Base-by-base conservation (phyloP, 2,888 invertebrate species). In the Blastobasis adustella region DNA sequence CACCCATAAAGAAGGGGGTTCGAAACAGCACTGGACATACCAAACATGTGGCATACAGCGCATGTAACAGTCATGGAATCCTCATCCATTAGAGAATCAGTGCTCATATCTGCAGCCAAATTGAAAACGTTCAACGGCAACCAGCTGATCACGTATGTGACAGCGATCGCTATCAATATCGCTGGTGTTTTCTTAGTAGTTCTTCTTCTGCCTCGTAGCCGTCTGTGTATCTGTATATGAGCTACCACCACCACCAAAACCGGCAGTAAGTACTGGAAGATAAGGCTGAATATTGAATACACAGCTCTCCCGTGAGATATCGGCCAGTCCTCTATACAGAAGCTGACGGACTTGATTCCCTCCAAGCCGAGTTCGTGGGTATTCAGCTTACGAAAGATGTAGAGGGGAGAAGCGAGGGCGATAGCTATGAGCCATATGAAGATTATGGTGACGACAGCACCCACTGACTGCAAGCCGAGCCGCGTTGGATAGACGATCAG, bases 1-100 rank as follows among this genome's bases (percentile, higher is more conserved):
- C 96, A 96, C 7, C 97, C 98, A 79, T 98, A 98, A 3, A 97
- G 90, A 36, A 98, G 87, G 0, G 97, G 97, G 77, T 98, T 98
- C 38, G 96, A 94, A 62, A 96, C 97, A 1, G 97, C 96, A 49
- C 96, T 96, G 7, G 95, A 95, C 93, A 97, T 95, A 6, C 96
- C 89, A 49, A 86, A 84, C 83, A 89, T 88, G 52, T 88, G 89
- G 60, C 91, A 92, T 4, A 91, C 65, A 5, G 91, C 92, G 58
- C 91, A 92, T 0, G 88, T 85, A 58, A 93, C 89, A 47, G 91
- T 86, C 84, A 91, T 89, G 5, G 85, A 78, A 59, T 91, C 81
- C 60, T 88, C 87, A 41, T 85, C 84, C 56, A 81, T 66, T 38
- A 87, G 75, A 0, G 80, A 79, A 5, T 76, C 77, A 1, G 73